A percentile compares a stretch with the other conserved stretches of the same genome.
These are phyloP conservation scores for Plecotus auritus DNA, from an alignment of 2,113 vertebrate genomes.

Conservation along the genomic window DNA sequence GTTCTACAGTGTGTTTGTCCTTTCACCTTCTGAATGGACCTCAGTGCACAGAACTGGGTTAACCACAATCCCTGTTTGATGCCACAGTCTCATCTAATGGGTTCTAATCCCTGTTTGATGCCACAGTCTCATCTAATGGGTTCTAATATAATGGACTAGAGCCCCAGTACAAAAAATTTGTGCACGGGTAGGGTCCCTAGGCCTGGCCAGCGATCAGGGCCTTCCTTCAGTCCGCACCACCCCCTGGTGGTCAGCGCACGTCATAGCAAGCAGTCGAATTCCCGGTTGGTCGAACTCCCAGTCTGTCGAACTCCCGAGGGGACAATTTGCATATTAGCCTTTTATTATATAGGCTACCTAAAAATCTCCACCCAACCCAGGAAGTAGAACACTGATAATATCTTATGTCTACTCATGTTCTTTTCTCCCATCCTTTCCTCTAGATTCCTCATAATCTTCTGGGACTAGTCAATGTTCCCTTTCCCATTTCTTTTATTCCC, in stretches of 20 bases:
- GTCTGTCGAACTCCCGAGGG: too few species aligned
- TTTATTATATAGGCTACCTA: background rate
- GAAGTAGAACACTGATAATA: background rate
- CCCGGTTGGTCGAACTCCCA: too few species aligned
- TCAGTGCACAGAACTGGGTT: background rate
- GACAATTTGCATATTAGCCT: too few species aligned
- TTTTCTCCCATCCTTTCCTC: background rate
- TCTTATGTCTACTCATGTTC: background rate
- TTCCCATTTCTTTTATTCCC: background rate
- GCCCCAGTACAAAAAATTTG: too few species aligned
- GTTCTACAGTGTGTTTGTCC: background rate
- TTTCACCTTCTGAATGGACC: background rate
- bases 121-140: background rate
- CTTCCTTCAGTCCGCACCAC: too few species aligned
- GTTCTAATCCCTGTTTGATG: background rate
- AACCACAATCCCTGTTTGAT: background rate
- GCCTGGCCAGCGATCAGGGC: too few species aligned
- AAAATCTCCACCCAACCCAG: background rate
- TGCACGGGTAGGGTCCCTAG: too few species aligned
- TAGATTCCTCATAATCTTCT: background rate
- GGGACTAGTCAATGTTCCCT: background rate
- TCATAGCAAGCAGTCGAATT: too few species aligned
- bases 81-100: background rate
- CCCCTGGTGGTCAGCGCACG: too few species aligned
- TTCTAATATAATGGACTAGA: background rate